A percentile compares a stretch with the other conserved stretches of the same genome.
These are phyloP conservation scores for Hassar affinis DNA, from an alignment of 2,113 vertebrate species.

Conservation along the genomic window DNA sequence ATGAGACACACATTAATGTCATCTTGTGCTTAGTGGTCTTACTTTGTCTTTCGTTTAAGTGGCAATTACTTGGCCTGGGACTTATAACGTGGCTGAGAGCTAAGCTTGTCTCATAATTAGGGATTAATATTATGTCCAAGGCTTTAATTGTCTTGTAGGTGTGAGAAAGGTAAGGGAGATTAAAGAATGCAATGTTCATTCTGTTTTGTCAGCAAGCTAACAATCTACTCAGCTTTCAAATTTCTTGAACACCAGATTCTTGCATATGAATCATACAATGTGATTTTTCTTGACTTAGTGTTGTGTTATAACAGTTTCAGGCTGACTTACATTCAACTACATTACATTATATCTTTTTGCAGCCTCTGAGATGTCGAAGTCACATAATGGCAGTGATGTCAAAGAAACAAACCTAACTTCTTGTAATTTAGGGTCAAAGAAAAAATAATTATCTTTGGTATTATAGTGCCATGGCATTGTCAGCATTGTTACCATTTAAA, in stretches of 20 bases:
- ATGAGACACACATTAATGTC: not conserved
- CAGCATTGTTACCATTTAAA: not conserved
- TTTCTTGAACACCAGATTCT: not conserved
- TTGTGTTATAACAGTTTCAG: not conserved
- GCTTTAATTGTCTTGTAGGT: conserved; percentile 1
- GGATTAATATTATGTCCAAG: not conserved
- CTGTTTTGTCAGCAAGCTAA: not conserved
- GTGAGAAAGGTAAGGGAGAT: not conserved
- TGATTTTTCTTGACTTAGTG: not conserved
- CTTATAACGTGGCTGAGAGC: not conserved
- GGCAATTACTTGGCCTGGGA: not conserved
- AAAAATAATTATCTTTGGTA: too few species aligned
- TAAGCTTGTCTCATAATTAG: conserved; percentile 8
- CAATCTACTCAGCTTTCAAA: not conserved
- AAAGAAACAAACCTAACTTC: not conserved
- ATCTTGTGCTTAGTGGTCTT: not conserved
- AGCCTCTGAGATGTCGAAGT: not conserved
- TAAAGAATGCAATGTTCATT: not conserved
- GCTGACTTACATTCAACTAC: not conserved
- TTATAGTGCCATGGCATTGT: not conserved
- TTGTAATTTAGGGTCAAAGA: not conserved
- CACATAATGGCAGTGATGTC: not conserved
- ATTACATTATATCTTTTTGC: not conserved
- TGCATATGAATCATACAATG: not conserved
- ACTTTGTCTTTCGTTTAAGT: not conserved